Base-by-base conservation (phyloP, 2,113 vertebrate species). In the Hemiscyllium ocellatum region DNA sequence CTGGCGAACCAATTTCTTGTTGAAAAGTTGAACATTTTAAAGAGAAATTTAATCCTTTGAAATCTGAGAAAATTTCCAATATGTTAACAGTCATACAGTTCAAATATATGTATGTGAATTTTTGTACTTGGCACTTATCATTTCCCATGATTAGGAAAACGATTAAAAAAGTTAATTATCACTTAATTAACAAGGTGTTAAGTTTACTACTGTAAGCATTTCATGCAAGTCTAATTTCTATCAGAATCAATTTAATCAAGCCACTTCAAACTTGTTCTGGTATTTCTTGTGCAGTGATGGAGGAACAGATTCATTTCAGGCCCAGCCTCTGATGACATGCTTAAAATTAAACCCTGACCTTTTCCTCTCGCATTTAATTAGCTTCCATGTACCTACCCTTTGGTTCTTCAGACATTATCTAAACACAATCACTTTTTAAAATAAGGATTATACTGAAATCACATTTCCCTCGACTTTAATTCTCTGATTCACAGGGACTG, bases 331-430 rank as follows among this genome's bases (percentile, higher is more conserved):
- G 19, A 12, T 95, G 94, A 95, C 42, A 95, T 72, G 42, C 94
- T 95, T 95, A 95, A 95, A 95, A 95, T 95, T 95, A 95, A 95
- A 95, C 94, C 94, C 94, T 72, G 69, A 94, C 91, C 91, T 69
- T 94, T 94, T 94, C 10, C 33, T 68, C 69, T 95, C 93, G 72
- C 93, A 47, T 95, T 95, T 95, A 95, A 95, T 95, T 95, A 95
- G 69, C 94, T 95, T 72, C 47, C 47, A 29, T 72, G 94, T 72
- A 52, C 69, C 42, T 24, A 50, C 94, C 94, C 69, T 47, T 69
- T 95, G 68, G 94, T 69, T 95, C 42, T 72, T 95, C 72, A 95
- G 94, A 95, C 26, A 72, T 95, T 95, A 95, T 72, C 94, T 95
- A 70, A 76, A 70, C 72, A 52, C 94, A 76, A 15, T 52, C 33